Percentiles rank a stretch among this genome's conserved stretches.
These are phyloP conservation scores for Eutolmus rufibarbis DNA, from an alignment of 2,888 invertebrate species.

Conservation along the genomic window DNA sequence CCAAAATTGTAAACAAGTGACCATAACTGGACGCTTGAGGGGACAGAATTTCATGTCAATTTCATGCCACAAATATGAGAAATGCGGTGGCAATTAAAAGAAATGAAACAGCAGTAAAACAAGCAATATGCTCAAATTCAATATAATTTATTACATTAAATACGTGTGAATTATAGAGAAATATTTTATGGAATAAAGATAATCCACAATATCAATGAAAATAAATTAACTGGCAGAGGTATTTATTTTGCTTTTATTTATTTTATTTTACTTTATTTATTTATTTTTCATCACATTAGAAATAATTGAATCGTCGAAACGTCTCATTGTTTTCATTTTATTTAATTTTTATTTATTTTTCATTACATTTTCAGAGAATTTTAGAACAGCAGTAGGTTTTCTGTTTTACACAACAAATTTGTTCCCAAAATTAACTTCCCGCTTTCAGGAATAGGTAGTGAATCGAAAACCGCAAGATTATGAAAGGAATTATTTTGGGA, in stretches of 20 bases:
- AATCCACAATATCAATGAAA: not conserved
- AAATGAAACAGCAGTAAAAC: not conserved
- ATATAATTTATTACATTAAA: not conserved
- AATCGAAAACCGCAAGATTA: too few relatives aligned
- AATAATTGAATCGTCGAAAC: too few relatives aligned
- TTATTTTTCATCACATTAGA: too few relatives aligned
- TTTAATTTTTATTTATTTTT: too few relatives aligned
- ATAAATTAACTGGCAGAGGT: not conserved
- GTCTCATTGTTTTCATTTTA: too few relatives aligned
- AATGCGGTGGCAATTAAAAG: not conserved
- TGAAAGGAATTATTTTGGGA: too few relatives aligned
- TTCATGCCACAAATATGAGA: not conserved
- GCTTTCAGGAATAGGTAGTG: too few relatives aligned
- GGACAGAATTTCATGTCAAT: not conserved
- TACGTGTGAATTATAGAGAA: not conserved
- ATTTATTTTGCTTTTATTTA: not conserved
- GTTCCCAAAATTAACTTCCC: too few relatives aligned
- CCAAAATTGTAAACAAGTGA: not conserved
- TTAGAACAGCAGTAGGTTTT: too few relatives aligned
- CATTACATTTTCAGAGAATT: too few relatives aligned
- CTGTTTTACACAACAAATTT: too few relatives aligned
- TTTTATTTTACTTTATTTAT: not conserved
- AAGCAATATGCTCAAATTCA: not conserved
- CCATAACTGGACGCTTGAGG: not conserved
- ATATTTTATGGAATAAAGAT: not conserved